A percentile compares a stretch with the other conserved stretches of the same genome.
phyloP scores from a whole-genome alignment of 2,797 vertebrate species.

The Hybognathus amarus region DNA sequence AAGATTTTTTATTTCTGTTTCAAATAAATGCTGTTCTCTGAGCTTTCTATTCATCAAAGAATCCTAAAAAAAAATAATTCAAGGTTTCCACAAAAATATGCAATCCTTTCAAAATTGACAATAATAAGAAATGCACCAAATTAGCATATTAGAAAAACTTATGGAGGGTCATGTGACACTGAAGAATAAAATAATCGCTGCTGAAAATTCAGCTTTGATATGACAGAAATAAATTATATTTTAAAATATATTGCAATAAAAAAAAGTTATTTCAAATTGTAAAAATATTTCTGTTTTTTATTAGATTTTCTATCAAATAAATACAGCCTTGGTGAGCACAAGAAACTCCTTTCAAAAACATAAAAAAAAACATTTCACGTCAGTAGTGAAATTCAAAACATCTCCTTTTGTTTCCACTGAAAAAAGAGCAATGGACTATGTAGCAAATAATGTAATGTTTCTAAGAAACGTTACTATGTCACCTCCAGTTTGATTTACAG shows the following conservation, averaged over 20 bases:
- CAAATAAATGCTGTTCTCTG: not conserved
- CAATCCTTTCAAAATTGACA: not conserved
- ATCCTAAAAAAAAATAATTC: not conserved
- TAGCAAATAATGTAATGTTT: not conserved
- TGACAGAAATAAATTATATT: not conserved
- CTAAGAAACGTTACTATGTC: not conserved
- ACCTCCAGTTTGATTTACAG: not conserved
- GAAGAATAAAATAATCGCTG: not conserved
- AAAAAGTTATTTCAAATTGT: not conserved
- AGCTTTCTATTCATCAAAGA: not conserved
- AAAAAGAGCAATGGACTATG: not conserved
- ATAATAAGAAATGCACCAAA: not conserved
- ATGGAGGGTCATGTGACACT: not conserved
- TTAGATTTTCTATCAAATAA: not conserved
- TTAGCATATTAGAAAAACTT: not conserved
- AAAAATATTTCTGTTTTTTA: conserved; percentile 8
- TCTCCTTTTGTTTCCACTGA: not conserved
- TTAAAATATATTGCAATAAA: not conserved
- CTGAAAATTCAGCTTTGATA: not conserved
- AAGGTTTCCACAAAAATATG: not conserved
- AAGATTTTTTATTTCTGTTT: not conserved
- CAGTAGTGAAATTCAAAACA: not conserved
- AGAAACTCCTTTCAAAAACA: not conserved
- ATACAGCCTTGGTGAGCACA: not conserved
- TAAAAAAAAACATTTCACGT: not conserved